Base-by-base conservation (phyloP, 1,140 invertebrate genomes). In the Lepidurus couesii region DNA sequence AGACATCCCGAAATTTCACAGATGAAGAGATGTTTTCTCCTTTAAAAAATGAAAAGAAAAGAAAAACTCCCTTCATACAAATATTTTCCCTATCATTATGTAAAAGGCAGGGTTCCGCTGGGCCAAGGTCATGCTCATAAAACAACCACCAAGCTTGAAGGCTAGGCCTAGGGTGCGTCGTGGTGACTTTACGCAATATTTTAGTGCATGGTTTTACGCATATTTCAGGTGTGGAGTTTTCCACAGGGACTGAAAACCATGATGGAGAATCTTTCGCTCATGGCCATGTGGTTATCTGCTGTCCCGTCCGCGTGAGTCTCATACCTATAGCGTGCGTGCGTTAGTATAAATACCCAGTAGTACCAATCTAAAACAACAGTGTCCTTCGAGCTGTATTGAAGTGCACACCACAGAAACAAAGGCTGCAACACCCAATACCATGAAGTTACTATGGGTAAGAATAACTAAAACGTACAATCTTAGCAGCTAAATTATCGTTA, bases 391-490 rank as follows among this genome's bases (percentile, higher is more conserved):
- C 6, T n/a, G 53, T 13, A 65, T 16, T n/a, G 53, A 13, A 65
- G 21, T 21, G 53, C 21, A 21, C 53, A 65, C 16, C 53, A 65
- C 53, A 65, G 21, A 13, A 11, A 65, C 1, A 21, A 65, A 65
- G 53, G 6, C 53, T 16, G 13, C 16, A 21, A 65, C 21, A 13
- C 3, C 53, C 8, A 13, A 21, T 65, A 16, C 53, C 16, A 65
- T 65, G 53, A 65, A 65, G 53, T 65, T 65, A 65, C 53, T 65
- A n/a, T 65, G 16, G 53, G 53, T 65, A 65, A 65, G 53, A 65
- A n/a, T 47, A 11, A 10, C 10, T 47, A 11, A 11, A 11, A 47
- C 7, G 1, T 47, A 47, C 45, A 47, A 47, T 10, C 10, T 16
- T 11, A 47, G 16, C 45, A 47, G 34, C 4, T 34, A 34, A 4